Percentiles rank a stretch among this genome's conserved stretches.
Conservation (phyloP, 2,888 invertebrate genomes). For the Ichneumoninae sp. region DNA sequence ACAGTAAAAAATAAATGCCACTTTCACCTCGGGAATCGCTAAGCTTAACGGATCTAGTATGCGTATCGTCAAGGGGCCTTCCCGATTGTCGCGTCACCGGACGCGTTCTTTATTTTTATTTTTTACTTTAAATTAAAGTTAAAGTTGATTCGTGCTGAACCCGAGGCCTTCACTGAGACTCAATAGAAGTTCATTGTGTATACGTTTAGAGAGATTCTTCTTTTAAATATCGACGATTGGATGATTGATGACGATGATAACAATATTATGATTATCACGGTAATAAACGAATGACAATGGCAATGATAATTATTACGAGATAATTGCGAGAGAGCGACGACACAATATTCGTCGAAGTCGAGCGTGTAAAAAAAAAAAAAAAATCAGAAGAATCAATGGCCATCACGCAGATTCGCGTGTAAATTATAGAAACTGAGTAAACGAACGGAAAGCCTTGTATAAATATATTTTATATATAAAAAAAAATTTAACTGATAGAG, state of each 20-base stretch:
- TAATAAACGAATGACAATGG: conserved; percentile 18
- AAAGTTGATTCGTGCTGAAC: conserved; percentile 24
- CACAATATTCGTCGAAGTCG: conserved; percentile 47
- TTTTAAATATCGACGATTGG: conserved; percentile 39
- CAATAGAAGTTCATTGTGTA: conserved; percentile 39
- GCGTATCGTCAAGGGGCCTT: not conserved
- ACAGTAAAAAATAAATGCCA: conserved; percentile 59
- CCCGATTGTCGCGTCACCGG: not conserved
- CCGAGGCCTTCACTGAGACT: conserved; percentile 52
- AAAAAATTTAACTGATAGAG: conserved; percentile 26
- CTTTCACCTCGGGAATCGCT: conserved; percentile 35
- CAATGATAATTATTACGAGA: conserved; percentile 73
- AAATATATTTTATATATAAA: conserved; percentile 36
- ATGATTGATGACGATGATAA: conserved; percentile 41
- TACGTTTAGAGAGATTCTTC: conserved; percentile 27
- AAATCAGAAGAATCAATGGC: conserved; percentile 41
- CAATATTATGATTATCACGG: conserved; percentile 38
- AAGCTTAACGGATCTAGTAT: not conserved
- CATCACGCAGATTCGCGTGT: conserved; percentile 37
- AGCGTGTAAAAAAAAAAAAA: conserved; percentile 41
- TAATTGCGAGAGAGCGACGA: conserved; percentile 69
- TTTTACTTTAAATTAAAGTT: conserved; percentile 9
- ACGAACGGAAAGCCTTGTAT: conserved; percentile 61
- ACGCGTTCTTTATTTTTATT: not conserved
- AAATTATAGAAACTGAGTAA: conserved; percentile 58